Base-by-base conservation (phyloP, 2,113 vertebrate genomes). In the Brachyhypopomus occidentalis region DNA sequence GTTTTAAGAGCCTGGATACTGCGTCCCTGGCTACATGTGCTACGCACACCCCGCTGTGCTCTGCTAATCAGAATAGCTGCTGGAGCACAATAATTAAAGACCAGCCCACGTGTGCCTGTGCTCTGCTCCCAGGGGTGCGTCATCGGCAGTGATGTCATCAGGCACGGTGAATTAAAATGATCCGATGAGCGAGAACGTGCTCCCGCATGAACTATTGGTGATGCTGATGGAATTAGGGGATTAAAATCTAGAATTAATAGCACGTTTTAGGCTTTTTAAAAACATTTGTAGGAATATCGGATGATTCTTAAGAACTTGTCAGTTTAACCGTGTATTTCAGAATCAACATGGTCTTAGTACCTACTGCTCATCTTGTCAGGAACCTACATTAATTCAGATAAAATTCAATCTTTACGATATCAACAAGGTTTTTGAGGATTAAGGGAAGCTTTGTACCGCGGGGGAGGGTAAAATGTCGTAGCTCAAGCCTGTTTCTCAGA, bases 401-500 rank as follows among this genome's bases (percentile, higher is more conserved):
- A 78, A 38, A 74, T 17, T 5, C 23, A 25, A 71, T 70, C 0
- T 78, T 78, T 41, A 25, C 30, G 52, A n/a, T n/a, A 27, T 70
- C 17, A 19, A n/a, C 48, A 69, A n/a, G 6, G n/a, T 67, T 67
- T 62, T 17, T 23, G 45, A 23, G 52, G 22, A 67, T 48, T 62
- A 72, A 45, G 16, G 45, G 38, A 79, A 62, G 56, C 16, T 64
- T 30, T 16, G 2, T 12, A 22, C 34, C 55, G n/a, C 20, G 22
- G 19, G 58, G 11, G 25, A 34, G 34, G 69, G 34, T 73, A 9
- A 77, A 73, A 59, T 11, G 22, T 69, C 25, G 3, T n/a, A n/a
- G n/a, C 74, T 70, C 64, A 75, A 75, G 34, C 63, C 78, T 81
- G 70, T 80, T 76, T 72, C 67, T 38, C 6, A 69, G 34, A 38